Evolutionary conservation across 2,797 vertebrate species (phyloP).

Genomic region (Manis crassicaudata): DNA sequence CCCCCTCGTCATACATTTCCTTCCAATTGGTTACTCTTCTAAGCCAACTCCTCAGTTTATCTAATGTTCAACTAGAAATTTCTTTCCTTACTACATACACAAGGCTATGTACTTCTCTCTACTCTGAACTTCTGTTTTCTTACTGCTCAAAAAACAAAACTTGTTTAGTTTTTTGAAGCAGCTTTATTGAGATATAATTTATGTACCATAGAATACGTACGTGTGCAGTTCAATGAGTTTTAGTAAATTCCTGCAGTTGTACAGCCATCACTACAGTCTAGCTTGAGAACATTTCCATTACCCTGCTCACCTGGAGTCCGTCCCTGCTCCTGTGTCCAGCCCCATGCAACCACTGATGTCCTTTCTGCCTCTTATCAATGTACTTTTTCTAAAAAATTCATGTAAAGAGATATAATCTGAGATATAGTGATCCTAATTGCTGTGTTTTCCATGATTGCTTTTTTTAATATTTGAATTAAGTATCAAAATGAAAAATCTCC

Average conservation of each 20-base stretch:
- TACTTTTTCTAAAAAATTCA: not conserved
- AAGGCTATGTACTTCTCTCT: not conserved
- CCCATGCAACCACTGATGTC: not conserved
- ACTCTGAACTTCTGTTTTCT: not conserved
- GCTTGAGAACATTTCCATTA: not conserved
- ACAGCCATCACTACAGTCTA: accelerated
- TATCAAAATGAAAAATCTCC: constrained; percentile 32
- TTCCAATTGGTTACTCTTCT: not conserved
- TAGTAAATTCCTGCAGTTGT: not conserved
- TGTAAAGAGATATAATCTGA: not conserved
- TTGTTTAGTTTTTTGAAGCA: not conserved
- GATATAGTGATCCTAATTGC: not conserved
- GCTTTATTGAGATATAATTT: constrained; percentile 8
- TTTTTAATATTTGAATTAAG: constrained; percentile 24
- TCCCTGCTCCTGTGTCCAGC: not conserved
- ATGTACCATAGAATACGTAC: not conserved
- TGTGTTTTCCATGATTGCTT: not conserved
- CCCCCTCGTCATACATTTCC: not conserved
- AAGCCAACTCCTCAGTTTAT: not conserved
- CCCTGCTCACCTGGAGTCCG: not conserved
- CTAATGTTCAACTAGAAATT: not conserved
- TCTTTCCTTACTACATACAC: not conserved
- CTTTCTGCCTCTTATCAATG: not conserved
- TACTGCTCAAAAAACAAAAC: not conserved
- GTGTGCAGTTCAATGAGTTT: not conserved